Evolutionary conservation across 2,888 invertebrate genomes (phyloP).

Genomic region (Stenurella melanura): DNA sequence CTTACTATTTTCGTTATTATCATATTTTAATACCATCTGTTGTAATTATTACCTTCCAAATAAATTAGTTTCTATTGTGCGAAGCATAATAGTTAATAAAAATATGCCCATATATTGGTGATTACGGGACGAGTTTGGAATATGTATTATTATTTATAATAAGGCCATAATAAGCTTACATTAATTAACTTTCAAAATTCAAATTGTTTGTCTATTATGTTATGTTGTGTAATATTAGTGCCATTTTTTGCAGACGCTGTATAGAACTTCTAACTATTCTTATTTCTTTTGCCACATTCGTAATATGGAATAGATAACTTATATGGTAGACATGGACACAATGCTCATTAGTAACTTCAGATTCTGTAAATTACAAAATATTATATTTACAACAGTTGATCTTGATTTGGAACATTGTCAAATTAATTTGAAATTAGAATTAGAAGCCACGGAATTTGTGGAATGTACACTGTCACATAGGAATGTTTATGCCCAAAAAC

Average conservation of each 20-base stretch:
- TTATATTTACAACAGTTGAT: no score
- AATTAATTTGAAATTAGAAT: no score
- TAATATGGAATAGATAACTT: no score
- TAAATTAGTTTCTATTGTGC: background rate
- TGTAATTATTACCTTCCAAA: constrained; percentile 7
- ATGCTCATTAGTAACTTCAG: no score
- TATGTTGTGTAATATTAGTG: background rate
- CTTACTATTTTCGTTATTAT: constrained; percentile 7
- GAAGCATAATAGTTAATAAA: constrained; percentile 1
- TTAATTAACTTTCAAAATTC: constrained; percentile 7
- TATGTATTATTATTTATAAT: constrained; percentile 6
- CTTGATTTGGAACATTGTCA: no score
- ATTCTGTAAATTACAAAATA: no score
- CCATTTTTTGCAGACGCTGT: background rate
- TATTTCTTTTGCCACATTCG: background rate
- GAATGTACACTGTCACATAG: no score
- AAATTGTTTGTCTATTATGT: background rate
- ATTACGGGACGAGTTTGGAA: background rate
- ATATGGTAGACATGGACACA: no score
- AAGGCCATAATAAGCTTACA: background rate
- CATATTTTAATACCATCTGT: constrained; percentile 3
- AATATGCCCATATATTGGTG: background rate
- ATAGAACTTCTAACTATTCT: background rate
- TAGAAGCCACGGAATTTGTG: no score
- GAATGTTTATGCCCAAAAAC: no score